Percentiles rank a stretch among this genome's conserved stretches.
These are phyloP conservation scores for Columbina picui DNA, from an alignment of 2,113 vertebrate species.

Conservation along the genomic window DNA sequence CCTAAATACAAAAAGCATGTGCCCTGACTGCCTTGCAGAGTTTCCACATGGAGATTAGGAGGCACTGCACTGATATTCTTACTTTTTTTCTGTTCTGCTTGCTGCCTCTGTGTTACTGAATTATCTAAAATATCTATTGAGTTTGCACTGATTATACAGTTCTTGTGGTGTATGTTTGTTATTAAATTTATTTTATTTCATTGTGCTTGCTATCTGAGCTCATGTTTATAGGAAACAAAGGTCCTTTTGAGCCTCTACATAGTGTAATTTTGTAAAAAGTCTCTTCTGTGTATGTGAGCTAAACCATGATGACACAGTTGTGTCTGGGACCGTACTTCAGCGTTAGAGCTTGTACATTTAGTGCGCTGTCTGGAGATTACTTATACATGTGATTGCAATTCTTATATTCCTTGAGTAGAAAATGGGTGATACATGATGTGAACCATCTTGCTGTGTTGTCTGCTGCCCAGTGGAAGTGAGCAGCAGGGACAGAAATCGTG, in stretches of 20 bases:
- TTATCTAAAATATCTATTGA: slow-evolving; percentile 20
- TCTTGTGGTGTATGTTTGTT: slow-evolving; percentile 1
- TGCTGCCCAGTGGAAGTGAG: background rate
- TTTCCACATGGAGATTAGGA: background rate
- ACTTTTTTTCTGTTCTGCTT: background rate
- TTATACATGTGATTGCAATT: background rate
- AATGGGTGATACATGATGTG: background rate
- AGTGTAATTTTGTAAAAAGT: slow-evolving; percentile 11
- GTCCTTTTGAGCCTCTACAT: background rate
- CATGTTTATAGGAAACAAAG: background rate
- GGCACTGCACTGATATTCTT: background rate
- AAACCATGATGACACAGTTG: background rate
- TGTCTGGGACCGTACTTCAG: background rate
- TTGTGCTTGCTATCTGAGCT: background rate
- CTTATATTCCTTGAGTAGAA: background rate
- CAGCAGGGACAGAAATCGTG: background rate
- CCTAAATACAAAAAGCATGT: background rate
- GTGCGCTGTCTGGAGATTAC: background rate
- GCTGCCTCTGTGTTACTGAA: background rate
- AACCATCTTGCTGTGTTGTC: background rate
- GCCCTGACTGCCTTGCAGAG: background rate
- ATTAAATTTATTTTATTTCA: background rate
- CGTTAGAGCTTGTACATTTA: background rate
- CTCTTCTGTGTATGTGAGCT: background rate
- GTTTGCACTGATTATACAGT: slow-evolving; percentile 1